A percentile compares a stretch with the other conserved stretches of the same genome.
Evolutionary conservation across 2,797 vertebrate genomes (phyloP).

Genomic region (Phalanger gymnotis): DNA sequence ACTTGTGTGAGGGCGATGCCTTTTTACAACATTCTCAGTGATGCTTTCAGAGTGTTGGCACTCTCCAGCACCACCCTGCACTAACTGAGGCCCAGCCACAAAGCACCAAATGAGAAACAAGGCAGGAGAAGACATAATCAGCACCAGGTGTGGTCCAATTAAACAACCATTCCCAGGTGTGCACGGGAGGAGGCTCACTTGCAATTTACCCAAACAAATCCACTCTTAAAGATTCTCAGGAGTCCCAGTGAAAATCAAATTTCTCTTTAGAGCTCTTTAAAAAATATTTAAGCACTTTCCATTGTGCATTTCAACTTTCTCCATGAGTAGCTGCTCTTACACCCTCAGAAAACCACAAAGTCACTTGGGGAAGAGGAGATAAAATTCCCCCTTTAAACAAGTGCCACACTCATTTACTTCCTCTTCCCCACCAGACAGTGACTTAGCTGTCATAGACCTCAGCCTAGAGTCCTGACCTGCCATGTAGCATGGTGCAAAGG

Average conservation of each 20-base stretch:
- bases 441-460: neutral
- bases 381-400: conserved; percentile 23
- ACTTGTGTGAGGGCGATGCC: neutral
- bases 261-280: conserved; percentile 70
- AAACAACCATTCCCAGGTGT: conserved; percentile 59
- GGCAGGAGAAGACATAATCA: conserved; percentile 58
- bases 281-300: conserved; percentile 52
- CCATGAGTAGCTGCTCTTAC: conserved; percentile 34
- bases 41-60: conserved; percentile 22
- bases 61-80: neutral
- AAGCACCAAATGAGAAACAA: conserved; percentile 58
- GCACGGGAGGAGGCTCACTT: conserved; percentile 69
- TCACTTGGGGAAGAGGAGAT: conserved; percentile 15
- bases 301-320: conserved; percentile 55
- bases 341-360: conserved; percentile 44
- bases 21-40: neutral
- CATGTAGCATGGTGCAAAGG: neutral
- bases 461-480: neutral
- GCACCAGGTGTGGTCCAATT: conserved; percentile 75
- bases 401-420: neutral
- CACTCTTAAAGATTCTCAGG: conserved; percentile 68
- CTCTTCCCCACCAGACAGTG: neutral
- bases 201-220: conserved; percentile 76
- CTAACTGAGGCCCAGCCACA: conserved; percentile 29
- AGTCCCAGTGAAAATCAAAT: conserved; percentile 59